These are phyloP conservation scores for Suncus etruscus DNA, from an alignment of 2,113 vertebrate genomes.

Conservation along the genomic window DNA sequence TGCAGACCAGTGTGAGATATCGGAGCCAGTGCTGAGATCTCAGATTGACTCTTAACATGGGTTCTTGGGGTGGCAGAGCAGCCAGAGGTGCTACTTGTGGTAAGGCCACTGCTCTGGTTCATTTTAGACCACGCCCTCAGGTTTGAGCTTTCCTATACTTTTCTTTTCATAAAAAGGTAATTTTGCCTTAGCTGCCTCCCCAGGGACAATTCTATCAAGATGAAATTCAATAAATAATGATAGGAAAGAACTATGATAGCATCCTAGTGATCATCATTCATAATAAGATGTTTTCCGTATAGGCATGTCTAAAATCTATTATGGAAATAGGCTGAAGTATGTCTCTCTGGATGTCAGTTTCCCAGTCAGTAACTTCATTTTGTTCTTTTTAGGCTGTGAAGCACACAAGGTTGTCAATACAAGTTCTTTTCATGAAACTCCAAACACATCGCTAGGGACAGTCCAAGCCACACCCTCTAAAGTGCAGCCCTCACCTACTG, in stretches of 20 bases:
- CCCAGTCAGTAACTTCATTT: neutral
- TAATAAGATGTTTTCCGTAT: too few species aligned
- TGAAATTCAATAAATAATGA: too few species aligned
- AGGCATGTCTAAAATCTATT: too few species aligned
- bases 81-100: neutral
- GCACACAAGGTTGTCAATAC: conserved; percentile 83
- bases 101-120: neutral
- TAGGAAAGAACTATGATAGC: too few species aligned
- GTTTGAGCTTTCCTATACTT: conserved; percentile 27
- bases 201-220: too few species aligned
- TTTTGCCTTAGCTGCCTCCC: neutral
- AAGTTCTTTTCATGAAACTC: conserved; percentile 91
- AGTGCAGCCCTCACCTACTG: conserved; percentile 94
- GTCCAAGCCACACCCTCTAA: conserved; percentile 91
- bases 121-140: neutral
- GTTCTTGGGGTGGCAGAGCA: neutral
- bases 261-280: neutral
- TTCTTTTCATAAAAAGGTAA: neutral
- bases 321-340: too few species aligned
- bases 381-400: conserved; percentile 68
- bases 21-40: neutral
- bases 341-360: neutral
- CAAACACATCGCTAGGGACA: conserved; percentile 91
- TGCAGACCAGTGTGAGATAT: neutral
- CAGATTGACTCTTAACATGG: neutral